Evolutionary conservation across 1,140 invertebrate genomes (phyloP), one percentile per base, ranked within the genome.

Genomic region (Calephelis nemesis): DNA sequence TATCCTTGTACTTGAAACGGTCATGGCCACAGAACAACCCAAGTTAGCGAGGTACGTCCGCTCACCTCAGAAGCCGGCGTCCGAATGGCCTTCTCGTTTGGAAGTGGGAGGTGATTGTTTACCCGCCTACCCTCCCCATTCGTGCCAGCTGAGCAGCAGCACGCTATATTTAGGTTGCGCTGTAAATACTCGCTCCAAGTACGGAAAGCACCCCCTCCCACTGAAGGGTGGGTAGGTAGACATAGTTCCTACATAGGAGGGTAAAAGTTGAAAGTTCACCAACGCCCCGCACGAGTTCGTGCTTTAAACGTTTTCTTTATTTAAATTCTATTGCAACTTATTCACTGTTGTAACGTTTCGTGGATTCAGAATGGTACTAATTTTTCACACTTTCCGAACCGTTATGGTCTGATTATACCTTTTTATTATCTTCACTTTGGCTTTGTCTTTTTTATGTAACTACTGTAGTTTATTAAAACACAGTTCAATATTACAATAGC

Each of bases 111-210:
- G 80, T 82, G 80, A 71, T 76, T 88, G 83, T 88, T 88, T 88
- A 83, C 83, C 84, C 84, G 77, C 81, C 83, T 72, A 74, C 76
- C 81, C 72, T 65, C 74, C 75, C 75, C 84, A 40, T 70, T 70
- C 81, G 85, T 85, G 79, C 88, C 88, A 91, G 88, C 87, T 91
- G 88, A 89, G 87, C 87, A 83, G 79, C 81, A 84, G 82, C 81
- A 88, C 83, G 85, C 88, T 90, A 90, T 90, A 90, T 90, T 88
- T 89, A 90, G 88, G 87, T 88, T 89, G 88, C 82, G 86, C 87
- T 89, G 87, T 91, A 91, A 91, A 91, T 89, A 89, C 86, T 86
- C 87, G 84, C 78, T 87, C 84, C 87, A 85, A 89, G 85, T 89
- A 88, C 85, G 87, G 85, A 87, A 86, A 74, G 73, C 82, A 65